A percentile compares a stretch with the other conserved stretches of the same genome.
Evolutionary conservation across 2,888 invertebrate genomes (phyloP).

Genomic region (Leucophenga montana): DNA sequence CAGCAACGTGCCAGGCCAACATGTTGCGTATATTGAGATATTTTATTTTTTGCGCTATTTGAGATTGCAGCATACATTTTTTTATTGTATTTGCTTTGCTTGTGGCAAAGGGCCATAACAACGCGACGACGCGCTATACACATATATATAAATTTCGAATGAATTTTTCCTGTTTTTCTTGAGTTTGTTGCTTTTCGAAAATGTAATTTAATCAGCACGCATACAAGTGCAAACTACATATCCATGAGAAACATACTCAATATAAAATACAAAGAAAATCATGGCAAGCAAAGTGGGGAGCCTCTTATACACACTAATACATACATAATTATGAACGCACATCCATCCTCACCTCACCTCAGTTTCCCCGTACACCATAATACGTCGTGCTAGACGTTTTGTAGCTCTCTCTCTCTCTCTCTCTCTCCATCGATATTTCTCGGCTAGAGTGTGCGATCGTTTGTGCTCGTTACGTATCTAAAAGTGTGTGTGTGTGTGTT

Average conservation of each 20-base stretch:
- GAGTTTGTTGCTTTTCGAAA: conserved; percentile 11
- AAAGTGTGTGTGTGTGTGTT: conserved; percentile 14
- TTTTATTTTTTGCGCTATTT: neutral
- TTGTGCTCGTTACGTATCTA: neutral
- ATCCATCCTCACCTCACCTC: conserved; percentile 8
- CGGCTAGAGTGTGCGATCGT: neutral
- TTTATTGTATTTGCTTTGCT: no score
- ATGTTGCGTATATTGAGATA: neutral
- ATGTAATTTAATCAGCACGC: conserved; percentile 32
- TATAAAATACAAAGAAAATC: conserved; percentile 12
- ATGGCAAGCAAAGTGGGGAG: neutral
- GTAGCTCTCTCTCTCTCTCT: neutral
- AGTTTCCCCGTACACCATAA: conserved; percentile 26
- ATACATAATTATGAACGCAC: conserved; percentile 17
- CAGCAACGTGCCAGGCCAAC: neutral
- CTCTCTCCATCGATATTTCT: neutral
- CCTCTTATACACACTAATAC: neutral
- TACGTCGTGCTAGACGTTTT: neutral
- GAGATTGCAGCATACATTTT: conserved; percentile 4
- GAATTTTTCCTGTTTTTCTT: neutral
- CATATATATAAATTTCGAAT: neutral
- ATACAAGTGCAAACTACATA: conserved; percentile 16
- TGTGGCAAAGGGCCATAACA: conserved; percentile 1
- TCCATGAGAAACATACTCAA: conserved; percentile 8
- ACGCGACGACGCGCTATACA: neutral